phyloP scores from a whole-genome alignment of 2,888 invertebrate genomes.

The Cephus sareptanus region DNA sequence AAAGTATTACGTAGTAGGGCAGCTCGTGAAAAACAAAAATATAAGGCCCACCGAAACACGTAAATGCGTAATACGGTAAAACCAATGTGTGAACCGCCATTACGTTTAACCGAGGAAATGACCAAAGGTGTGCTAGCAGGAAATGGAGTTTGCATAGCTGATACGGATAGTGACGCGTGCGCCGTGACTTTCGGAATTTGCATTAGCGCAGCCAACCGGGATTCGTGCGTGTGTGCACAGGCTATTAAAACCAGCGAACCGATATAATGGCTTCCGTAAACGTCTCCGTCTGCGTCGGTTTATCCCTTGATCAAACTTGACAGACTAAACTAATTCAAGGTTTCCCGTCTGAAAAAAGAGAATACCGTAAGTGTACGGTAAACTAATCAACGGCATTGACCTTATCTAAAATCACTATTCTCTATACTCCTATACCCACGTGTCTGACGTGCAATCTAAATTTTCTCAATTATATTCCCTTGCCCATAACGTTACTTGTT shows the following conservation, averaged over 20 bases:
- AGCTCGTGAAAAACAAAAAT: no score
- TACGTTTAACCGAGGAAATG: background rate
- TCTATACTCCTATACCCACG: background rate
- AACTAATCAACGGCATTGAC: background rate
- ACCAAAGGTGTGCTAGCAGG: background rate
- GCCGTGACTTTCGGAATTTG: background rate
- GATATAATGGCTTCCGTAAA: conserved; percentile 38
- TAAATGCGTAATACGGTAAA: background rate
- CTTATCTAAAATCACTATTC: background rate
- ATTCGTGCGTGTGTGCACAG: background rate
- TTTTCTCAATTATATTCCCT: background rate
- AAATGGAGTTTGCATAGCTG: background rate
- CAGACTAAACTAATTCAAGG: background rate
- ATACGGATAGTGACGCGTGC: background rate
- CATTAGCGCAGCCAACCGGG: background rate
- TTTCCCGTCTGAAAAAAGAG: background rate
- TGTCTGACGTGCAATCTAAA: background rate
- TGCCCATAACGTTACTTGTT: background rate
- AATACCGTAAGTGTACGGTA: no score
- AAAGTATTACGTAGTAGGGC: no score
- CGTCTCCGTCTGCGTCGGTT: conserved; percentile 24
- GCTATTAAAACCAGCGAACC: conserved; percentile 23
- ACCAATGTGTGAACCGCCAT: background rate
- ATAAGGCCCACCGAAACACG: background rate
- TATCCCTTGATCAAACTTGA: conserved; percentile 2